Evolutionary conservation across 2,113 vertebrate species (phyloP).

Genomic region (Callionymus lyra): DNA sequence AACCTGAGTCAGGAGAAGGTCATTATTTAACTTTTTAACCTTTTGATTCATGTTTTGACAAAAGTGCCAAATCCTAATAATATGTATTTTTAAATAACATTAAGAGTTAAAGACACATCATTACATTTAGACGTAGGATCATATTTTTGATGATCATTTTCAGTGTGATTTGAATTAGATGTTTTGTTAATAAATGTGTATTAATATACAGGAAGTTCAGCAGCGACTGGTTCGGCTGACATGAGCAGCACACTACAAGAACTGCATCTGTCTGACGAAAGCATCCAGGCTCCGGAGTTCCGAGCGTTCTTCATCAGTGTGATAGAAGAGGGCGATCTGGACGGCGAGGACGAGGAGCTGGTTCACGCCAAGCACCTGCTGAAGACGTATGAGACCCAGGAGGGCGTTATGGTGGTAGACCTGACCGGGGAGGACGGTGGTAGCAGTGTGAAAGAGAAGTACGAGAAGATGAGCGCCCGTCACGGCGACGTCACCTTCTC

Average conservation of each 20-base stretch:
- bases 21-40: neutral
- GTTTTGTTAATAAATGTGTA: too few species aligned
- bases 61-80: too few species aligned
- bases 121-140: too few species aligned
- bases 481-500: conserved; percentile 47
- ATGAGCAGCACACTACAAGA: conserved; percentile 20
- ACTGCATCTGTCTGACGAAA: conserved; percentile 8
- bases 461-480: conserved; percentile 43
- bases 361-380: conserved; percentile 40
- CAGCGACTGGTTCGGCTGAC: neutral
- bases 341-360: conserved; percentile 5
- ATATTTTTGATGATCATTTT: too few species aligned
- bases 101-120: too few species aligned
- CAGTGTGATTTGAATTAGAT: too few species aligned
- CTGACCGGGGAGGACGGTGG: neutral
- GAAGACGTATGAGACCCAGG: conserved; percentile 44
- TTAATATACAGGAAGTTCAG: too few species aligned
- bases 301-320: conserved; percentile 48
- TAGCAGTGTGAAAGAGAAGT: conserved; percentile 25
- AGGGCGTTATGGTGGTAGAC: conserved; percentile 4
- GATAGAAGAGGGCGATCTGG: conserved; percentile 39
- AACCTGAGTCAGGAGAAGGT: conserved; percentile 1
- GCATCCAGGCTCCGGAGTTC: conserved; percentile 2
- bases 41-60: too few species aligned
- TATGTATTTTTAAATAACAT: too few species aligned